Evolutionary conservation across 2,113 vertebrate genomes (phyloP).

Genomic region (Ariopsis seemanni): DNA sequence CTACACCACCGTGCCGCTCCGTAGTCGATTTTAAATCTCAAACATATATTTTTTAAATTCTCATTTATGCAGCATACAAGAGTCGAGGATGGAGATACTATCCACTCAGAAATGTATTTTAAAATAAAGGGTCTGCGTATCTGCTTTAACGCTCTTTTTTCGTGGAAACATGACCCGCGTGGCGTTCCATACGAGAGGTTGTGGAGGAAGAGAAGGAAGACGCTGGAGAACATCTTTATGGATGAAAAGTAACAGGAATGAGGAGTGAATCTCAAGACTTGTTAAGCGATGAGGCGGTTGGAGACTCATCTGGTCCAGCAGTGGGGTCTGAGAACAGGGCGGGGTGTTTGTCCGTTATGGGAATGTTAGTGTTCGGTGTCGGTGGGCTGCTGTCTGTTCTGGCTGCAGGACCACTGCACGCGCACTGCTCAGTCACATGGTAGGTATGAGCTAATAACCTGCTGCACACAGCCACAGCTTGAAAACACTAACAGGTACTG

Average conservation of each 20-base stretch:
- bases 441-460: conserved; percentile 13
- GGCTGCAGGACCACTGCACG: conserved; percentile 48
- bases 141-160: not conserved
- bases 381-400: conserved; percentile 29
- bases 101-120: too few species aligned
- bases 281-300: not conserved
- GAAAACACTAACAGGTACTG: not conserved
- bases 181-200: not conserved
- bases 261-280: not conserved
- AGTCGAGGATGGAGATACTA: too few species aligned
- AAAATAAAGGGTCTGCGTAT: too few species aligned
- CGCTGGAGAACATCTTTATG: conserved; percentile 14
- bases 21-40: too few species aligned
- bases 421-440: conserved; percentile 48
- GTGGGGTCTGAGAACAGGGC: not conserved
- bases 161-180: not conserved
- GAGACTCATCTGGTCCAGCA: not conserved
- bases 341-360: conserved; percentile 18
- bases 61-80: too few species aligned
- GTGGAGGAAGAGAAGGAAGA: not conserved
- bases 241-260: not conserved
- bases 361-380: conserved; percentile 17
- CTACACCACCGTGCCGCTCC: too few species aligned
- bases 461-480: not conserved
- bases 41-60: too few species aligned